Evolutionary conservation across 1,140 invertebrate genomes (phyloP).

Genomic region (Drosophila ironensis): DNA sequence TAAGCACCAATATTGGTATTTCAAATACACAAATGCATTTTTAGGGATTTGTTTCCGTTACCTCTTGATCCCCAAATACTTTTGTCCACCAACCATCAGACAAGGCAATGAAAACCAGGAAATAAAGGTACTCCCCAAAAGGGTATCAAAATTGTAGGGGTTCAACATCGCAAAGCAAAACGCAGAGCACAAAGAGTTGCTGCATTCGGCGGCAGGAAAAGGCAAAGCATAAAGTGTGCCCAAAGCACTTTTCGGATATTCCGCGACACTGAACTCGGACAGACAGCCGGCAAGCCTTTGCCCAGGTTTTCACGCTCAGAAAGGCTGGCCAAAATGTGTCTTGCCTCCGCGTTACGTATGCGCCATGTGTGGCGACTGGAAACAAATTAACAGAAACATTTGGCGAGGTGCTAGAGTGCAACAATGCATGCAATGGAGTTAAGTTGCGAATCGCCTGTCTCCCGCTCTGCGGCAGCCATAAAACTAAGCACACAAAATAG

Average conservation of each 20-base stretch:
- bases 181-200: not conserved
- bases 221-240: constrained; percentile 10
- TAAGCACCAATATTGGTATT: too few relatives aligned
- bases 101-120: too few relatives aligned
- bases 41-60: too few relatives aligned
- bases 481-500: constrained; percentile 45
- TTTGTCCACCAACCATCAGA: too few relatives aligned
- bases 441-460: constrained; percentile 7
- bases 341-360: constrained; percentile 13
- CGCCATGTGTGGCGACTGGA: constrained; percentile 28
- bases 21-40: too few relatives aligned
- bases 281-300: constrained; percentile 12
- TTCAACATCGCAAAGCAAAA: not conserved
- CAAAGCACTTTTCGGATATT: constrained; percentile 26
- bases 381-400: constrained; percentile 55
- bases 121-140: too few relatives aligned
- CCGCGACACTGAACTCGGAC: not conserved
- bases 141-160: not conserved
- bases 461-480: constrained; percentile 30
- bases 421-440: constrained; percentile 38
- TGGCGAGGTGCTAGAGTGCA: constrained; percentile 50
- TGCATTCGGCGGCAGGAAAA: not conserved
- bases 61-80: too few relatives aligned
- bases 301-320: not conserved
- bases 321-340: not conserved